A percentile compares a stretch with the other conserved stretches of the same genome.
phyloP scores from a whole-genome alignment of 2,888 invertebrate genomes.

The Dascillus cervinus region DNA sequence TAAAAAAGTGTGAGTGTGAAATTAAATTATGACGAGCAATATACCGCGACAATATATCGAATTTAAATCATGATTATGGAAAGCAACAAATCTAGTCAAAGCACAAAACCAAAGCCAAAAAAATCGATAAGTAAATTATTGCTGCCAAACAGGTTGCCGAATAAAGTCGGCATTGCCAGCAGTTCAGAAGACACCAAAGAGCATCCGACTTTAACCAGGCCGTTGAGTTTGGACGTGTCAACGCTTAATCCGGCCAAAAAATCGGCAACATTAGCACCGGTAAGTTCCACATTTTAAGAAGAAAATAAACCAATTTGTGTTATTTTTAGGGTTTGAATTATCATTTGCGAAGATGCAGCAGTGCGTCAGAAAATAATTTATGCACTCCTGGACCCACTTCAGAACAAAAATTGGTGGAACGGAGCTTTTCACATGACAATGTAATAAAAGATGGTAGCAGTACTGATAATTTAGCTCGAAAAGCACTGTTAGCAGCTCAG shows the following conservation, averaged over 20 bases:
- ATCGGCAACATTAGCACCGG: not conserved
- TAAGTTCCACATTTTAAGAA: not conserved
- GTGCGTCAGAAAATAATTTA: conserved; percentile 35
- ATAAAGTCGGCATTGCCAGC: conserved; percentile 37
- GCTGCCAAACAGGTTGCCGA: conserved; percentile 37
- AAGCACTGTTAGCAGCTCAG: conserved; percentile 70
- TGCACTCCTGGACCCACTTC: conserved; percentile 11
- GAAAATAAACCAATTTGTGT: not conserved
- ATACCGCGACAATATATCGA: no score
- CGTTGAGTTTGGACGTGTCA: conserved; percentile 35
- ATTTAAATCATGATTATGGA: conserved; percentile 29
- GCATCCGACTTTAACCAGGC: conserved; percentile 33
- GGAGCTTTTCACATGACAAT: conserved; percentile 38
- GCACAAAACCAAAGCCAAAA: conserved; percentile 30
- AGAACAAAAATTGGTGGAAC: conserved; percentile 28
- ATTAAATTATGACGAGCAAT: no score
- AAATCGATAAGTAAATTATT: conserved; percentile 34
- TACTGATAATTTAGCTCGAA: conserved; percentile 64
- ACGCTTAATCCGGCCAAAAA: no score
- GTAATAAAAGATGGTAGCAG: conserved; percentile 37
- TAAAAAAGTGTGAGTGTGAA: no score
- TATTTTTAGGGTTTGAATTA: conserved; percentile 10
- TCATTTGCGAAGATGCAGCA: conserved; percentile 31
- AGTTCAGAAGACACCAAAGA: conserved; percentile 11
- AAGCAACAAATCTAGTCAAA: conserved; percentile 23